phyloP scores from a whole-genome alignment of 2,797 vertebrate species.

The Miichthys miiuy region DNA sequence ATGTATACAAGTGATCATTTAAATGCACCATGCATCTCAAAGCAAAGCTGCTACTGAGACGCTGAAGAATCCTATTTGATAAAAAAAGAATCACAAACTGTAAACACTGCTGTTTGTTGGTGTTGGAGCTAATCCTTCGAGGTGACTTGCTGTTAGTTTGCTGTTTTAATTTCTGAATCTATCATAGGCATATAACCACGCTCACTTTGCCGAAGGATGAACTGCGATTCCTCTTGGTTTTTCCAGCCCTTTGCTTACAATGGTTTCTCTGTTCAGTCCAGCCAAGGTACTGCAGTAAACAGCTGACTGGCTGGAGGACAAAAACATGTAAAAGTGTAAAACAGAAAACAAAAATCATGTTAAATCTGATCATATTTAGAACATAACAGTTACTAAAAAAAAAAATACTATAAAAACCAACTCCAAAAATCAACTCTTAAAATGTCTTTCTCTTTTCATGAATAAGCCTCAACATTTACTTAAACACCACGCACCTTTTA shows the following conservation, averaged over 20 bases:
- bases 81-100: too few relatives aligned
- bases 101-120: neutral
- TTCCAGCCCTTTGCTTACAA: slow-evolving; percentile 83
- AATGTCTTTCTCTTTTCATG: neutral
- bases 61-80: neutral
- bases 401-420: neutral
- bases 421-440: neutral
- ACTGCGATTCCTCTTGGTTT: slow-evolving; percentile 91
- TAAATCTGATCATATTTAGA: neutral
- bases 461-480: neutral
- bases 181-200: neutral
- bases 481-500: slow-evolving; percentile 81
- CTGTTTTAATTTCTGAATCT: neutral
- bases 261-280: slow-evolving; percentile 84
- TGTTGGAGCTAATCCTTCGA: neutral
- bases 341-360: slow-evolving; percentile 19
- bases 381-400: neutral
- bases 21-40: neutral
- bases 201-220: slow-evolving; percentile 92
- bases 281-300: slow-evolving; percentile 88
- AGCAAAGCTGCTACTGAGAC: neutral
- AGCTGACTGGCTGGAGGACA: slow-evolving; percentile 83
- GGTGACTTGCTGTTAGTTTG: neutral
- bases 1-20: neutral
- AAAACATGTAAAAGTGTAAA: slow-evolving; percentile 1